Base-by-base conservation (phyloP, 64 coral and sea anemone species). In the Dendrophyllia cribrosa region DNA sequence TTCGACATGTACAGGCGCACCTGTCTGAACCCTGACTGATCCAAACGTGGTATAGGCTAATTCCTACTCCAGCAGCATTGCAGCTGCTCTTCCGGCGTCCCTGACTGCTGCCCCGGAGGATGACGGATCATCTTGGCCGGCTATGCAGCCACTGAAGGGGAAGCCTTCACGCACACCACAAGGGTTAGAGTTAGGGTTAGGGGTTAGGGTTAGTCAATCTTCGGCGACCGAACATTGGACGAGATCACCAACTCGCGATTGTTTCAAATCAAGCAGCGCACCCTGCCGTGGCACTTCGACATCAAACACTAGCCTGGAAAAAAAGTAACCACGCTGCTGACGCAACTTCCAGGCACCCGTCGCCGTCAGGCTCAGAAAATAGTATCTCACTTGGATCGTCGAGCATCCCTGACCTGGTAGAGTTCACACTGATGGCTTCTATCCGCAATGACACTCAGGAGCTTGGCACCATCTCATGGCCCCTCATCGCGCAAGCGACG, bases 171-270 rank as follows among this genome's bases (percentile, higher is more conserved):
- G n/a, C n/a, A n/a, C n/a, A n/a, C n/a, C n/a, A n/a, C n/a, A n/a
- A n/a, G n/a, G n/a, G n/a, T n/a, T n/a, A n/a, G n/a, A n/a, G n/a
- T n/a, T n/a, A n/a, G n/a, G n/a, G n/a, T n/a, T n/a, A n/a, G n/a
- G n/a, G n/a, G n/a, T n/a, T n/a, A n/a, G n/a, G n/a, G n/a, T n/a
- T n/a, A n/a, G n/a, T n/a, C n/a, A 22, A 45, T 90, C 44, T 81
- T 82, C 25, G 51, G 76, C 12, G 63, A 90, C 76, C 88, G 76
- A 13, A 91, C 77, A 10, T 50, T 61, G 3, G 78, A 83, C 24
- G 69, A 91, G 51, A 91, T 91, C 59, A 24, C 89, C 2, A 91
- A 91, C 65, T 73, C 52, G 1, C 67, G 65, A 51, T n/a, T 91
- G 51, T n/a, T 91, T 53, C 65, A 62, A 9, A 66, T 91, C 12